Base-by-base conservation (phyloP, 2,888 invertebrate species). In the Apotomis betuletana region DNA sequence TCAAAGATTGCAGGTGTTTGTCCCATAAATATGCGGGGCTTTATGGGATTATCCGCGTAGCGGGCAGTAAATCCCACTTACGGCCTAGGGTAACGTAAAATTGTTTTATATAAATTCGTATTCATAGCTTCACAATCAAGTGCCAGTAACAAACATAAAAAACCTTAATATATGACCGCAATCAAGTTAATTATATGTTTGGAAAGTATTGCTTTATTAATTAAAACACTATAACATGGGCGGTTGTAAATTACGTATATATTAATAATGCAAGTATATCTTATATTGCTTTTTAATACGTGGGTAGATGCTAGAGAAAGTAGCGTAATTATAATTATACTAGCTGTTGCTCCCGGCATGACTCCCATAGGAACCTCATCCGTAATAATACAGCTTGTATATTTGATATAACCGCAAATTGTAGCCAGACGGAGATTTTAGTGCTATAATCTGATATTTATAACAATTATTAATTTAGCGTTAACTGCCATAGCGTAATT, bases 191-290 rank as follows among this genome's bases (percentile, higher is more conserved):
- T 69, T 61, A 52, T 36, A 67, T 51, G 61, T 70, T 70, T 70
- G 49, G 65, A 70, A 70, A 67, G 61, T 36, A 67, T 67, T 71
- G 57, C 61, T 62, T 64, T 70, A 71, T 61, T 67, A 61, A 71
- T 67, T 71, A 67, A 65, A 61, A 65, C 51, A 36, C 58, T 46
- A 60, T 63, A 64, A 49, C 10, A 62, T 57, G 49, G 55, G 44
- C 41, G 52, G 63, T 60, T 49, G 27, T 55, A 67, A 70, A 70
- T 70, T 70, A 71, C 67, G 27, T 62, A 62, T 62, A 58, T 62
- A 71, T 67, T 62, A 71, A 55, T 71, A 67, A 65, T 41, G 27
- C 15, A 12, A n/a, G 41, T 52, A 51, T 27, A 55, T 64, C 44
- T 67, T 67, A n/a, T 61, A 70, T 71, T 67, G 61, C 55, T 15